Conservation (phyloP, 1,140 invertebrate species). For the Diuraphis noxia region DNA sequence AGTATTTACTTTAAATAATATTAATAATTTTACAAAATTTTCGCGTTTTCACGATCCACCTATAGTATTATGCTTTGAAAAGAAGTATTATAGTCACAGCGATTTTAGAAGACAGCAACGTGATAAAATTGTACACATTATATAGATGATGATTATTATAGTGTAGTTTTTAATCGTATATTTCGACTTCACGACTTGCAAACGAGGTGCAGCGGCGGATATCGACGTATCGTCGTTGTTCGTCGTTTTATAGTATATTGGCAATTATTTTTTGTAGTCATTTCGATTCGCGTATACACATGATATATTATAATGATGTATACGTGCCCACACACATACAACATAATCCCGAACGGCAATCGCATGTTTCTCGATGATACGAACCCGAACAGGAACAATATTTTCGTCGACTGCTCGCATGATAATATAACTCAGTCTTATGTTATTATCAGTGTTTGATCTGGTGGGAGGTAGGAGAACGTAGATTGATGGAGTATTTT, state of each 20-base stretch:
- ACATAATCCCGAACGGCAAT: background rate
- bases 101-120: background rate
- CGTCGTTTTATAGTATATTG: background rate
- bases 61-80: too few species aligned
- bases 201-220: background rate
- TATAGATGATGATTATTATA: background rate
- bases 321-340: background rate
- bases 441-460: too few species aligned
- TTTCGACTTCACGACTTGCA: background rate
- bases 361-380: background rate
- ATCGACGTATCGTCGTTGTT: background rate
- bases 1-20: background rate
- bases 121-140: background rate
- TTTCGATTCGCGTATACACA: background rate
- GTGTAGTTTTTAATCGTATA: background rate
- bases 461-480: too few species aligned
- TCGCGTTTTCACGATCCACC: too few species aligned
- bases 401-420: background rate
- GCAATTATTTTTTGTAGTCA: slow-evolving; percentile 7
- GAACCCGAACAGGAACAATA: background rate
- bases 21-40: background rate
- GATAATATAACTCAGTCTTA: background rate
- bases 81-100: background rate
- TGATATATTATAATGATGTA: background rate
- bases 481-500: too few species aligned